Base-by-base conservation (phyloP, 2,113 vertebrate species). In the Typhlomys cinereus region DNA sequence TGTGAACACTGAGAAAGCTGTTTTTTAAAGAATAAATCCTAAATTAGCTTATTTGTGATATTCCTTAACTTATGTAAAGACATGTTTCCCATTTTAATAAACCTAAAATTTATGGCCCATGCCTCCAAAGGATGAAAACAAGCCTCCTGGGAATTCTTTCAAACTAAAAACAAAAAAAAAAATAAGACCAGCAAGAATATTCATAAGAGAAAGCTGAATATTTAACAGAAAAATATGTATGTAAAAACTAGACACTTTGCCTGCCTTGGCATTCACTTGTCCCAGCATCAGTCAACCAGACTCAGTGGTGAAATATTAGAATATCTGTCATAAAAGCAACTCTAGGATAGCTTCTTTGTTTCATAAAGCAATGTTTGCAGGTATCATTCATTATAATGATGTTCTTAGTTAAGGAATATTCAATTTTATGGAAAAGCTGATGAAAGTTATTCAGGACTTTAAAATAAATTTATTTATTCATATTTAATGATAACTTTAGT, bases 81-180 rank as follows among this genome's bases (percentile, higher is more conserved):
- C 13, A 71, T 46, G 74, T 41, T 88, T 54, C 78, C 25, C 21
- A 81, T 88, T 85, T 81, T 36, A 67, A 41, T 17, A 95, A 90
- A 85, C 13, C 69, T 92, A 67, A 85, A 95, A 92, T 64, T n/a
- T 48, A 12, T 41, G 66, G 17, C 15, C 69, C 46, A 81, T 66
- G 27, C 29, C 46, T 70, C 15, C 73, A 90, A 0, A 36, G 54
- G 48, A 89, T 92, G 66, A 36, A 74, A 71, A 8, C 17, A 50
- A 67, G 12, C 21, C 9, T 2, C 3, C 2, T 75, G 48, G 41
- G 46, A 21, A 84, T 59, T 57, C 18, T 39, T 59, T 52, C 82
- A n/a, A 90, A 64, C n/a, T 39, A 87, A 44, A 21, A 82, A 70
- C 85, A 75, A 52, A 31, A 81, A 23, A 17, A 81, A 50, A 70